Base-by-base conservation (phyloP, 1,140 invertebrate species). In the Brachionus plicatilis region DNA sequence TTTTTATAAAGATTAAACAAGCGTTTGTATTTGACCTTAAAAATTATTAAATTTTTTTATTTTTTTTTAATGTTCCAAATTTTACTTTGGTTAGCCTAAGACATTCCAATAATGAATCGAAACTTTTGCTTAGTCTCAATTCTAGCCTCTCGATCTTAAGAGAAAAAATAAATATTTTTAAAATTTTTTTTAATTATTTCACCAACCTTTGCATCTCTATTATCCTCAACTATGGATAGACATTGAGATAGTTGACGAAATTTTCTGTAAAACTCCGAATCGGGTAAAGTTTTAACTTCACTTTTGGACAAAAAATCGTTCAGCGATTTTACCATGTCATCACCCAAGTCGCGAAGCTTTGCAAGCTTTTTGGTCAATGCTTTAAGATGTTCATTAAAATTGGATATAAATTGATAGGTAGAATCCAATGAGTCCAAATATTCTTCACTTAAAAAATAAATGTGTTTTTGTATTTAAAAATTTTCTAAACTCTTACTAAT, bases 281-380 rank as follows among this genome's bases (percentile, higher is more conserved):
- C 47, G 20, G 17, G 6, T 76, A 4, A 9, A 5, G 33, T 17
- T 33, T 50, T 50, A 24, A 20, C 5, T 4, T 47, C 17, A 24
- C 9, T 76, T 24, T 41, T 72, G n/a, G 29, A 41, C n/a, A 41
- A n/a, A 72, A 76, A 76, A 24, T 76, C 20, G 20, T 47, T 50
- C 43, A 76, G 47, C 14, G 72, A 47, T 76, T 24, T 47, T 0
- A 76, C 72, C 72, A 76, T 47, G n/a, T 76, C 72, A 76, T 76
- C 72, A 24, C 72, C 72, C 2, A 24, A 50, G 72, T 76, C 72
- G 17, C 72, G 43, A 27, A 76, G 27, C n/a, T 76, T 76, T 9
- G 17, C 45, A 3, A 50, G 3, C 47, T 37, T 47, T 24, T 14
- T 17, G 9, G 27, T 76, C 9, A 76, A 50, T 2, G 9, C n/a